Percentiles rank a stretch among this genome's conserved stretches.
phyloP scores from a whole-genome alignment of 2,888 invertebrate genomes.

The Drosophila borborema region DNA sequence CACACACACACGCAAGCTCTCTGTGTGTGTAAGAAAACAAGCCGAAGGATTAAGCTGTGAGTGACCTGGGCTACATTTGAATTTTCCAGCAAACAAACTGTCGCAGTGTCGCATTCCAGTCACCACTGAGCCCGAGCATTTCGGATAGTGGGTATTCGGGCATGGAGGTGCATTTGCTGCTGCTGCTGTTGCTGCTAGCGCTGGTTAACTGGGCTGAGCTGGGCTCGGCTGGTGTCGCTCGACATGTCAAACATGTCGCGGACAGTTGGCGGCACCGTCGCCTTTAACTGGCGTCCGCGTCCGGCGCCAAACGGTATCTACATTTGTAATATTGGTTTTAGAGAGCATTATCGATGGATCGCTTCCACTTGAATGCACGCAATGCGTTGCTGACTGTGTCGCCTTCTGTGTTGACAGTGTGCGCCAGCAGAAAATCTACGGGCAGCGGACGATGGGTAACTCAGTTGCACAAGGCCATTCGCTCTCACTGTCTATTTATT shows the following conservation, averaged over 20 bases:
- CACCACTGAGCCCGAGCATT: conserved; percentile 55
- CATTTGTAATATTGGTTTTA: conserved; percentile 81
- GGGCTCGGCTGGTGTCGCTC: conserved; percentile 61
- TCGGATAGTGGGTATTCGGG: conserved; percentile 34
- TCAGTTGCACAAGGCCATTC: conserved; percentile 58
- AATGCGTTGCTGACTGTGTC: conserved; percentile 57
- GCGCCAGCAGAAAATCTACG: conserved; percentile 40
- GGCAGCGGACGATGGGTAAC: conserved; percentile 16
- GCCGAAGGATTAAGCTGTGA: conserved; percentile 72
- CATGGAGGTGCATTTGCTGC: conserved; percentile 19
- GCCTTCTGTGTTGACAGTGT: conserved; percentile 49
- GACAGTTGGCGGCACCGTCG: conserved; percentile 83
- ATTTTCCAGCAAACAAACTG: conserved; percentile 73
- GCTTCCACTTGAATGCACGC: conserved; percentile 78
- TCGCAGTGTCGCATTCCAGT: conserved; percentile 55
- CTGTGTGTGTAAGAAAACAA: conserved; percentile 69
- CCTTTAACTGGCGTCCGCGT: conserved; percentile 68
- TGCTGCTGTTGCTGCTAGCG: conserved; percentile 6
- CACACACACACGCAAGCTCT: conserved; percentile 11
- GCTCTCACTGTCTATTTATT: conserved; percentile 47
- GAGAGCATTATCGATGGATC: conserved; percentile 82
- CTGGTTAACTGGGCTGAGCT: conserved; percentile 20
- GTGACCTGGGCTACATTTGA: conserved; percentile 68
- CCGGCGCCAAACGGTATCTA: conserved; percentile 83
- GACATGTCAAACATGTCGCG: conserved; percentile 83